phyloP scores from a whole-genome alignment of 2,888 invertebrate genomes.

The Geophilus truncorum region DNA sequence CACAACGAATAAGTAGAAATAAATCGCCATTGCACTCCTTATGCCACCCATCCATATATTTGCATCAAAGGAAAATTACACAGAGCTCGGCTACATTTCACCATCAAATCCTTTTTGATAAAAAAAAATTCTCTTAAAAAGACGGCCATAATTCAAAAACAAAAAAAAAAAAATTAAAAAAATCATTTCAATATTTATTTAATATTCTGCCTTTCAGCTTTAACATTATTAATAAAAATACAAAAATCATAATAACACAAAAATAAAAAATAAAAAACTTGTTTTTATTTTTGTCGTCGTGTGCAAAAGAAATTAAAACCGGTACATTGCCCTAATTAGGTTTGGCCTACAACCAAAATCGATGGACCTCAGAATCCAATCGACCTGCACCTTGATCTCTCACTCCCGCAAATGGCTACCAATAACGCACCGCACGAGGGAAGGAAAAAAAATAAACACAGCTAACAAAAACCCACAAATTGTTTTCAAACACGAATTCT shows the following conservation, averaged over 20 bases:
- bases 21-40: conserved; percentile 21
- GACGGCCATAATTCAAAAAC: background rate
- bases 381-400: conserved; percentile 27
- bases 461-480: conserved; percentile 2
- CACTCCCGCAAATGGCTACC: conserved; percentile 18
- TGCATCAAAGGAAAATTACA: conserved; percentile 25
- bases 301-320: background rate
- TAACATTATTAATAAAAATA: background rate
- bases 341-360: conserved; percentile 27
- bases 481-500: conserved; percentile 23
- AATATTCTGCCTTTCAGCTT: background rate
- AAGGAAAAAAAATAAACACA: background rate
- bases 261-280: too few relatives aligned
- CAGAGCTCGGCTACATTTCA: background rate
- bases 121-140: background rate
- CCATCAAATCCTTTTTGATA: conserved; percentile 3
- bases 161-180: background rate
- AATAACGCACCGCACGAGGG: background rate
- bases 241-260: too few relatives aligned
- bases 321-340: conserved; percentile 13
- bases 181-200: background rate
- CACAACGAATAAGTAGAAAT: conserved; percentile 13
- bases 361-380: conserved; percentile 21
- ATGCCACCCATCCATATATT: conserved; percentile 24
- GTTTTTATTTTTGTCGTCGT: background rate